These are phyloP conservation scores for Charina bottae DNA, from an alignment of 2,113 vertebrate genomes.

Conservation along the genomic window DNA sequence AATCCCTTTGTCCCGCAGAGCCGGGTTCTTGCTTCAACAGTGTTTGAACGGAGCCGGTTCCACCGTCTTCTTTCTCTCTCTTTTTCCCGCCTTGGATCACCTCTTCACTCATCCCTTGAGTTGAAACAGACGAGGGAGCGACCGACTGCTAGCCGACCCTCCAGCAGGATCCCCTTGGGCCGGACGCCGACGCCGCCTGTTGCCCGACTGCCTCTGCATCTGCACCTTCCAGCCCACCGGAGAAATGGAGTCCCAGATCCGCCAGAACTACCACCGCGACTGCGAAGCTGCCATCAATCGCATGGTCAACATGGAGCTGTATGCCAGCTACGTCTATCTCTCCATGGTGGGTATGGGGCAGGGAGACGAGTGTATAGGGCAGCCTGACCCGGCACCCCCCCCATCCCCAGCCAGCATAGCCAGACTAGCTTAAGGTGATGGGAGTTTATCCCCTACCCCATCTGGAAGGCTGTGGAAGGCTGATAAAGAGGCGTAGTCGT, in stretches of 20 bases:
- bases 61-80: neutral
- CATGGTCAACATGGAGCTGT: slow-evolving; percentile 83
- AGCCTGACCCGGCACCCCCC: neutral
- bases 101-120: neutral
- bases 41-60: slow-evolving; percentile 84
- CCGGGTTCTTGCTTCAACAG: slow-evolving; percentile 82
- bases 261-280: slow-evolving; percentile 79
- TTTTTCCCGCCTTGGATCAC: neutral
- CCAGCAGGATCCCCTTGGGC: neutral
- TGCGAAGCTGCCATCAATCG: slow-evolving; percentile 78
- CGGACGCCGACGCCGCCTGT: neutral
- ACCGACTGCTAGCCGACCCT: neutral
- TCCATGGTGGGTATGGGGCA: slow-evolving; percentile 74
- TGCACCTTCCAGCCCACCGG: slow-evolving; percentile 36
- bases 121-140: neutral
- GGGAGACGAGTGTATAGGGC: neutral
- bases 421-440: neutral
- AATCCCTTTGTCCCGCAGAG: neutral
- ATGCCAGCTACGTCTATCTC: slow-evolving; percentile 76
- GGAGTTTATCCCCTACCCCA: neutral
- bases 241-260: slow-evolving; percentile 77
- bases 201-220: neutral
- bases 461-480: neutral
- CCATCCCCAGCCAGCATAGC: neutral
- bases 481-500: neutral